A percentile compares a stretch with the other conserved stretches of the same genome.
phyloP scores from a whole-genome alignment of 2,797 vertebrate species.

The Enteromius fasciolatus region DNA sequence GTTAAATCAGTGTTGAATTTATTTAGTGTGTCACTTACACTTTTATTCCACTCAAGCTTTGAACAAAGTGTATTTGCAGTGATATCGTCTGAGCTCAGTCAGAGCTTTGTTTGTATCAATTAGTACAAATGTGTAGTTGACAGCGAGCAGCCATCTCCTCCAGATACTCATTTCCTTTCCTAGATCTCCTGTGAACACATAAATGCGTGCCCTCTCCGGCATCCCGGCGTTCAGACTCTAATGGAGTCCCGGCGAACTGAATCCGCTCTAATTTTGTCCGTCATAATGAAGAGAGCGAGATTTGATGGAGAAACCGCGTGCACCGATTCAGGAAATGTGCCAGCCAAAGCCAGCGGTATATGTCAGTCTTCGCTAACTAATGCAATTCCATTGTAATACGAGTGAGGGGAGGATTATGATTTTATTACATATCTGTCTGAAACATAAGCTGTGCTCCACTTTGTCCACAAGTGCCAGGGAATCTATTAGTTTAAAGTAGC shows the following conservation, averaged over 20 bases:
- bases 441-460: conserved; percentile 72
- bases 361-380: conserved; percentile 54
- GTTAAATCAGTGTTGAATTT: not conserved
- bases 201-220: not conserved
- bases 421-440: conserved; percentile 65
- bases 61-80: not conserved
- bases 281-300: conserved; percentile 43
- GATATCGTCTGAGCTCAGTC: not conserved
- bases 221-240: conserved; percentile 34
- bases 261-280: conserved; percentile 42
- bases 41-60: not conserved
- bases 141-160: not conserved
- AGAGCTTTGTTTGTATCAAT: not conserved
- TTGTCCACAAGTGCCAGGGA: conserved; percentile 76
- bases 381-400: conserved; percentile 60
- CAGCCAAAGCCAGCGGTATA: conserved; percentile 36
- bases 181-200: conserved; percentile 20
- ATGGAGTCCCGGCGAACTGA: conserved; percentile 47
- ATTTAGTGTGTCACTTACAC: not conserved
- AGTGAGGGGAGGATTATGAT: conserved; percentile 60
- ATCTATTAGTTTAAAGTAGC: conserved; percentile 85
- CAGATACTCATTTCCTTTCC: conserved; percentile 3
- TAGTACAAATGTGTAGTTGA: not conserved
- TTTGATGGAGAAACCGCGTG: conserved; percentile 35
- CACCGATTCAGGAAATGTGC: conserved; percentile 44